Evolutionary conservation across 1,140 invertebrate species (phyloP), one percentile per base, ranked within the genome.

Genomic region (Drosophila arizonae): DNA sequence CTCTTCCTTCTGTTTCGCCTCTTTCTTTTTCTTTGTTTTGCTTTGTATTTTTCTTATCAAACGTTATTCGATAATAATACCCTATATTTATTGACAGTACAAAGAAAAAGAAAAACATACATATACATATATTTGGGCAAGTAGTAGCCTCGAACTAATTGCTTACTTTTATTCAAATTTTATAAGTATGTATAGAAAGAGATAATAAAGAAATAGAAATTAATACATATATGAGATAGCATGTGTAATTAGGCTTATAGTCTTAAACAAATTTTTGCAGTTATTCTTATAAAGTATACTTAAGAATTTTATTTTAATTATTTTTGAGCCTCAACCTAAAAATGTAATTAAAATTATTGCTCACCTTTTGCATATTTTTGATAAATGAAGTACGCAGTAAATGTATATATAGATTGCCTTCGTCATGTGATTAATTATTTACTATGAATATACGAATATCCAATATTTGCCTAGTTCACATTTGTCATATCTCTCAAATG

Each of bases 341-440:
- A 33, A 33, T 8, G 6, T 6, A 33, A 33, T 33, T 33, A 33
- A 33, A 6, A 8, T 45, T 52, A 52, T 71, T 71, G 62, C 54
- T 45, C 30, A 36, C 39, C 21, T 11, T 60, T 43, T 41, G 52
- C 15, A 28, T 17, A 43, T 30, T 33, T 36, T 39, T 66, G 10
- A 5, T 39, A 39, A 39, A 36, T 55, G 15, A 15, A 39, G 17
- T 39, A 24, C 11, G 6, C 39, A 55, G 33, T 15, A 15, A 6
- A 13, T 56, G 15, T 24, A 39, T 2, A 24, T 24, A 24, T 24
- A 24, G 21, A 24, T 24, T 24, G 21, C 24, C 26, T 30, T 33
- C 52, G n/a, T 11, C 26, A 64, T 13, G 30, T 13, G 21, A 28
- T 55, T 61, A 61, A 21, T 43, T 43, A 68, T 43, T 33, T 54